Evolutionary conservation across 1,140 invertebrate species (phyloP), one percentile per base, ranked within the genome.

Genomic region (Anastrepha ludens): DNA sequence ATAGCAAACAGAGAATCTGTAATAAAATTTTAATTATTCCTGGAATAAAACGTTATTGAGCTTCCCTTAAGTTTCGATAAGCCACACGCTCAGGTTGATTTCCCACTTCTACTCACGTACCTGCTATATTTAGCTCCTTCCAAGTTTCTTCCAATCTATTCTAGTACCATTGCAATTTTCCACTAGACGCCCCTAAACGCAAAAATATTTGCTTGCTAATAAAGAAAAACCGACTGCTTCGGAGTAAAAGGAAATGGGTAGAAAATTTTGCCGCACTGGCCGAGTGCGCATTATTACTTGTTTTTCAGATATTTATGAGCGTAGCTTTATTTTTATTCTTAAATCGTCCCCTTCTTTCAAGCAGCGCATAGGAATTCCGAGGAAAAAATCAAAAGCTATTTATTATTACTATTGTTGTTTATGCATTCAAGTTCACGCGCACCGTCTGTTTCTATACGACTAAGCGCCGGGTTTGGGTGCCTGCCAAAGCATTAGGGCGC

Each of bases 341-440:
- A 58, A 58, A 85, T 74, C 29, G 29, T 39, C 15, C 13, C 9
- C 60, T n/a, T 62, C 60, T 62, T 17, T 13, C n/a, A 62, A 9
- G 60, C 13, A 62, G n/a, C 9, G 13, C 13, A 44, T 8, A 74
- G 44, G 41, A 44, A 74, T 13, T 47, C 15, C 17, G 44, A 74
- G 17, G 9, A 47, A 74, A 47, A 74, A 74, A 47, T 47, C 39
- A 74, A 47, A 74, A 74, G 39, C 70, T 74, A 74, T 74, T 74
- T 47, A 50, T 74, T 74, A 74, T 74, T 44, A 74, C 70, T 74
- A 47, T 74, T 74, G 70, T 74, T 74, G 39, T 74, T 74, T 74
- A 74, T 74, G 70, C 70, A 29, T 74, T 44, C 44, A 15, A 47
- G 44, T 50, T 74, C 44, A 74, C 39, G 70, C 44, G 44, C 70